Percentiles rank a stretch among this genome's conserved stretches.
These are phyloP conservation scores for Bombus picipes DNA, from an alignment of 1,140 invertebrate genomes.

Conservation along the genomic window DNA sequence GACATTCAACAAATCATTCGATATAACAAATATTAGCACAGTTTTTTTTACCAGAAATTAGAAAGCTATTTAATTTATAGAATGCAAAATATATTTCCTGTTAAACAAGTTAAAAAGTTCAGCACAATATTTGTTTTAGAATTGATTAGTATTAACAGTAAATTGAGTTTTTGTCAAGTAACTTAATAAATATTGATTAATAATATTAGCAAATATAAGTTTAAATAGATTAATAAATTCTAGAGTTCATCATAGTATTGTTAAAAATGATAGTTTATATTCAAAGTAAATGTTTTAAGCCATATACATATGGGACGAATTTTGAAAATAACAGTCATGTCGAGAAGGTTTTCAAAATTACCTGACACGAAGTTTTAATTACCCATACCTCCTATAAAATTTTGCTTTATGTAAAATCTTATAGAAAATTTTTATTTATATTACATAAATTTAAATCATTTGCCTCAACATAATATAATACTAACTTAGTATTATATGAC, in stretches of 20 bases:
- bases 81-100: not conserved
- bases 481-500: slow-evolving; percentile 50
- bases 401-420: slow-evolving; percentile 35
- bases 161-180: not conserved
- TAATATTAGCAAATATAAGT: not conserved
- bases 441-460: slow-evolving; percentile 27
- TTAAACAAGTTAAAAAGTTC: not conserved
- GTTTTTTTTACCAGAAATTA: not conserved
- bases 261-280: not conserved
- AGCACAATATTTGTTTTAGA: not conserved
- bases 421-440: slow-evolving; percentile 12
- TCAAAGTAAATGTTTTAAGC: not conserved
- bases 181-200: not conserved
- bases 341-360: slow-evolving; percentile 14
- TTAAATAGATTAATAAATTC: not conserved
- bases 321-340: slow-evolving; percentile 9
- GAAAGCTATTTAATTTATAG: not conserved
- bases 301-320: slow-evolving; percentile 13
- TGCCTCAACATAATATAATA: slow-evolving; percentile 29
- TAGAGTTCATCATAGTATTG: not conserved
- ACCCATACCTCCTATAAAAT: slow-evolving; percentile 17
- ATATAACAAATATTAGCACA: not conserved
- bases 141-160: not conserved
- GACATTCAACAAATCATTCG: not conserved
- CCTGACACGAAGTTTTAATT: slow-evolving; percentile 25